Conservation (phyloP, 2,888 invertebrate species). For the Petrolisthes manimaculis region DNA sequence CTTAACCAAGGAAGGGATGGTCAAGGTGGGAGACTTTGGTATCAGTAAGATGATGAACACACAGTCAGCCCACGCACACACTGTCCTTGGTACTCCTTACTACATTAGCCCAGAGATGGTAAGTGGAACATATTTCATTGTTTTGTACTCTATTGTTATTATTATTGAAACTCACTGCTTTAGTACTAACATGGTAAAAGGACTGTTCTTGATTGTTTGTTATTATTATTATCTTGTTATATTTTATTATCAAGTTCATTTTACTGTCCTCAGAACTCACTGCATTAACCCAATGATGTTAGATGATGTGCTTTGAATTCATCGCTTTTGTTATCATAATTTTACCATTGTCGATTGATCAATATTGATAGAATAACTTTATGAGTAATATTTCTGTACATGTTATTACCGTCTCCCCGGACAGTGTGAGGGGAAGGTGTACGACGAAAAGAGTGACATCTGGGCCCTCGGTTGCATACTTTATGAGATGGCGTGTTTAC, state of each 20-base stretch:
- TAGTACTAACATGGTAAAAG: conserved; percentile 13
- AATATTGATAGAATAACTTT: too few species aligned
- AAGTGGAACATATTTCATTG: not conserved
- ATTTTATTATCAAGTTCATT: too few species aligned
- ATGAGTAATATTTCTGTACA: too few species aligned
- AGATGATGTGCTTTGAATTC: too few species aligned
- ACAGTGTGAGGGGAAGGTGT: conserved; percentile 81
- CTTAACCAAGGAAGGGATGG: conserved; percentile 76
- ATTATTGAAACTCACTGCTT: not conserved
- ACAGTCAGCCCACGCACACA: conserved; percentile 76
- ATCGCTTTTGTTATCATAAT: too few species aligned
- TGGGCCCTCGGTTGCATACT: conserved; percentile 84
- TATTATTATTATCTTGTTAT: conserved; percentile 40
- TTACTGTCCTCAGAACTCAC: too few species aligned
- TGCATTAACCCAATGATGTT: too few species aligned
- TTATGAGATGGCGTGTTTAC: conserved; percentile 80
- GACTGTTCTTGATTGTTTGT: conserved; percentile 43
- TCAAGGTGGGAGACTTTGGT: conserved; percentile 83
- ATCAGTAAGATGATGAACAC: conserved; percentile 82
- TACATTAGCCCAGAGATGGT: conserved; percentile 82
- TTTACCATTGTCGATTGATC: too few species aligned
- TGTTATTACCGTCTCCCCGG: too few species aligned
- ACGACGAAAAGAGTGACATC: conserved; percentile 82
- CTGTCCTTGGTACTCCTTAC: conserved; percentile 81
- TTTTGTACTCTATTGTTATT: not conserved